Conservation (phyloP, 2,797 vertebrate genomes). For the Gadopsis marmoratus region DNA sequence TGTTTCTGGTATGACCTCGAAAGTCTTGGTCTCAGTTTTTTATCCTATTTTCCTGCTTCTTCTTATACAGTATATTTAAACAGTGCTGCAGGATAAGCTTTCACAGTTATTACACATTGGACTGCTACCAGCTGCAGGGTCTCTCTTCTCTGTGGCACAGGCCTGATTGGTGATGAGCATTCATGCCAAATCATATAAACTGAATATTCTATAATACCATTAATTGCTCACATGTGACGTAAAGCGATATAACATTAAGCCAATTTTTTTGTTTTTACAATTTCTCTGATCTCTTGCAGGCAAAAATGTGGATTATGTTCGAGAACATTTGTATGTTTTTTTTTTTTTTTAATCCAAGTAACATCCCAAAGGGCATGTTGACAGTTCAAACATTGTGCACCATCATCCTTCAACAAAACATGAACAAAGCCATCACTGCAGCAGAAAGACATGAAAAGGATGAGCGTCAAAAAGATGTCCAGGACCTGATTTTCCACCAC, state of each 20-base stretch:
- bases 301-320: slow-evolving; percentile 7
- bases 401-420: slow-evolving; percentile 11
- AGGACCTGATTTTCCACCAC: slow-evolving; percentile 12
- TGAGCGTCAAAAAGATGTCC: slow-evolving; percentile 40
- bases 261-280: slow-evolving; percentile 4
- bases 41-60: slow-evolving; percentile 36
- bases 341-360: neutral
- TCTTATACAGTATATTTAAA: slow-evolving; percentile 47
- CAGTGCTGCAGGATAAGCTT: slow-evolving; percentile 48
- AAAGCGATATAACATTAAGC: slow-evolving; percentile 1
- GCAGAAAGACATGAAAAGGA: slow-evolving; percentile 32
- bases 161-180: slow-evolving; percentile 31
- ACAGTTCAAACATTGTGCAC: slow-evolving; percentile 20
- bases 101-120: slow-evolving; percentile 51
- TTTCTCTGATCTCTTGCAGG: slow-evolving; percentile 3
- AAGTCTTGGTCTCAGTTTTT: neutral
- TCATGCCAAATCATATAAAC: slow-evolving; percentile 33
- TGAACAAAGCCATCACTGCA: slow-evolving; percentile 25
- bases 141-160: slow-evolving; percentile 30
- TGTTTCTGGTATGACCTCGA: neutral
- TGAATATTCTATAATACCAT: slow-evolving; percentile 43
- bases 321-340: neutral
- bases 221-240: slow-evolving; percentile 29
- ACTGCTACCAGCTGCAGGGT: slow-evolving; percentile 31
- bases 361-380: neutral